Conservation (phyloP, 1,140 invertebrate genomes). For the Holotrichia oblita region DNA sequence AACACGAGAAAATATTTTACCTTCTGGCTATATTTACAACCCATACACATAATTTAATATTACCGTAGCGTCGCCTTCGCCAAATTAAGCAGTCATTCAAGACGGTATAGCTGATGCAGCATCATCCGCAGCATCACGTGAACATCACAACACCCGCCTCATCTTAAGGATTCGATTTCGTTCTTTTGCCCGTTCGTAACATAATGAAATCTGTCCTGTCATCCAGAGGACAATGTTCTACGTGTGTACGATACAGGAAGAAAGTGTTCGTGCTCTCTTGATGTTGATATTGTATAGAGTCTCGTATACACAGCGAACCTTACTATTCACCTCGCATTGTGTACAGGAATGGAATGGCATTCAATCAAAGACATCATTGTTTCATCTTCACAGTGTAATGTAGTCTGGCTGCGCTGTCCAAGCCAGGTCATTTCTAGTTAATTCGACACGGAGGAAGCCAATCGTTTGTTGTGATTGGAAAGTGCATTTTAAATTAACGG, state of each 20-base stretch:
- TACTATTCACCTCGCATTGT: not conserved
- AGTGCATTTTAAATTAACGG: constrained; percentile 12
- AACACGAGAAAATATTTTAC: too few relatives aligned
- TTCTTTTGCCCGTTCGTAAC: too few relatives aligned
- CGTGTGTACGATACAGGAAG: not conserved
- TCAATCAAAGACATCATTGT: constrained; percentile 2
- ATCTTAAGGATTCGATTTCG: constrained; percentile 3
- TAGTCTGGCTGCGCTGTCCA: not conserved
- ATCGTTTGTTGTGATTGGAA: constrained; percentile 21
- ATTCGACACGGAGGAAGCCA: not conserved
- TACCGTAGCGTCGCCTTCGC: constrained; percentile 13
- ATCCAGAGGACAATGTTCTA: not conserved
- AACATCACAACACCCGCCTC: constrained; percentile 15
- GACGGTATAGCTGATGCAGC: not conserved
- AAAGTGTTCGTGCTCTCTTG: not conserved
- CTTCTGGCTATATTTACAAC: not conserved
- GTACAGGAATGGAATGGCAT: not conserved
- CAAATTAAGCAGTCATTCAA: constrained; percentile 14
- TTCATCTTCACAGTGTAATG: constrained; percentile 2
- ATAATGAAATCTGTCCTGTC: constrained; percentile 21
- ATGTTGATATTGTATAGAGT: not conserved
- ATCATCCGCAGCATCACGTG: not conserved
- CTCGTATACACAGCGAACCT: not conserved
- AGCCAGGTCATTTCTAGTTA: not conserved
- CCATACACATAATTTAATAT: constrained; percentile 3